Base-by-base conservation (phyloP, 2,797 vertebrate genomes). In the Sebastes melanostomus region DNA sequence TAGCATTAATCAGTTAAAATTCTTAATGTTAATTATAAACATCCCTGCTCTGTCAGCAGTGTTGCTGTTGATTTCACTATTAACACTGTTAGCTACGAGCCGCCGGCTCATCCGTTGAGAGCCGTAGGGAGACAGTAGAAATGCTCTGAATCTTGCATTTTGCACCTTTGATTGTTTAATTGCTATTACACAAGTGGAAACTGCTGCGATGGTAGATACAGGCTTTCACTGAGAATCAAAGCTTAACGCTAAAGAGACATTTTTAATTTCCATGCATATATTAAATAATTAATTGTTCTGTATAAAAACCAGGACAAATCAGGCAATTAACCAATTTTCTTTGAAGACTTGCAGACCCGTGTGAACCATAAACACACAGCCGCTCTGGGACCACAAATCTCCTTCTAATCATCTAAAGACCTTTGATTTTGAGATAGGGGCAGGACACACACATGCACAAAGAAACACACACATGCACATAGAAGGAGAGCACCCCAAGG, bases 361-460 rank as follows among this genome's bases (percentile, higher is more conserved):
- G 81, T 80, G 52, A n/a, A 79, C 42, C 5, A 18, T 78, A 68
- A 73, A 90, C n/a, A 85, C 61, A 63, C 32, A 72, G 8, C 32
- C 6, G 25, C 1, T 38, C 11, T 18, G 32, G 8, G 36, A 38
- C 32, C 63, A 58, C 71, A 84, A 60, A 74, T 85, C 20, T 61
- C 32, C 8, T 58, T 77, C 86, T 65, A 11, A 77, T 82, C 29
- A 30, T 79, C 22, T 63, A 9, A 81, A 84, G 30, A 66, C 27
- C 66, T 82, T 82, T 72, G 25, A 80, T 81, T 78, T 70, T 83
- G 55, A 83, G 84, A 90, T 66, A 27, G 1, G 11, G 10, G 13
- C 46, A 69, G 67, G 11, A 72, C 55, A 66, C 32, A 59, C 38
- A 59, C 27, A 50, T 22, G 16, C 20, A 70, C 50, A 56, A 42